Conservation (phyloP, 2,888 invertebrate genomes). For the Clusia tigrina region DNA sequence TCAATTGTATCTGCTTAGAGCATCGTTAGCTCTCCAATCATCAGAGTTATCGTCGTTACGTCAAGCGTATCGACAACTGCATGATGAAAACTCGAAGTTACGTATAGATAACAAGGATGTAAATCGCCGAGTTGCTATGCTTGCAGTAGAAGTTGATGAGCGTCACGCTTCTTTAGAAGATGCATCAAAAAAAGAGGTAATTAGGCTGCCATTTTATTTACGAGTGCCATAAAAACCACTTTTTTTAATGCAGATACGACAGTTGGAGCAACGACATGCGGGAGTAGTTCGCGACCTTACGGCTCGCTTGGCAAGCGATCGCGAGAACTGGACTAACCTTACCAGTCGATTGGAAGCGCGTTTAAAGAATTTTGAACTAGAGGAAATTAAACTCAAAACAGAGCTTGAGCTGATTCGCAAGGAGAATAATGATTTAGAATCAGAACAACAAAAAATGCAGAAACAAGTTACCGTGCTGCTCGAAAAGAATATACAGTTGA, state of each 20-base stretch:
- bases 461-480: slow-evolving; percentile 71
- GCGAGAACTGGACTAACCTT: slow-evolving; percentile 73
- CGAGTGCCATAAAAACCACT: not conserved
- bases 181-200: slow-evolving; percentile 69
- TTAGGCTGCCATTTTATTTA: no score
- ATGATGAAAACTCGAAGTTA: slow-evolving; percentile 82
- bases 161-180: slow-evolving; percentile 84
- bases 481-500: slow-evolving; percentile 66
- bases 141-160: slow-evolving; percentile 93
- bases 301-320: slow-evolving; percentile 74
- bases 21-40: slow-evolving; percentile 73
- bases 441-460: slow-evolving; percentile 70
- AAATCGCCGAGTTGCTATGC: slow-evolving; percentile 78
- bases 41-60: slow-evolving; percentile 72
- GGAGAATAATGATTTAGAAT: slow-evolving; percentile 73
- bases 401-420: slow-evolving; percentile 71
- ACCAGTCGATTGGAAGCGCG: slow-evolving; percentile 72
- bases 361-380: slow-evolving; percentile 71
- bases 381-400: slow-evolving; percentile 72
- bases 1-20: slow-evolving; percentile 62
- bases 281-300: slow-evolving; percentile 78
- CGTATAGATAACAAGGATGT: slow-evolving; percentile 81
- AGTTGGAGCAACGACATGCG: slow-evolving; percentile 78
- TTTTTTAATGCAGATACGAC: slow-evolving; percentile 66
- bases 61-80: slow-evolving; percentile 72